These are phyloP conservation scores for Nesospiza acunhae DNA, from an alignment of 2,113 vertebrate species.

Conservation along the genomic window DNA sequence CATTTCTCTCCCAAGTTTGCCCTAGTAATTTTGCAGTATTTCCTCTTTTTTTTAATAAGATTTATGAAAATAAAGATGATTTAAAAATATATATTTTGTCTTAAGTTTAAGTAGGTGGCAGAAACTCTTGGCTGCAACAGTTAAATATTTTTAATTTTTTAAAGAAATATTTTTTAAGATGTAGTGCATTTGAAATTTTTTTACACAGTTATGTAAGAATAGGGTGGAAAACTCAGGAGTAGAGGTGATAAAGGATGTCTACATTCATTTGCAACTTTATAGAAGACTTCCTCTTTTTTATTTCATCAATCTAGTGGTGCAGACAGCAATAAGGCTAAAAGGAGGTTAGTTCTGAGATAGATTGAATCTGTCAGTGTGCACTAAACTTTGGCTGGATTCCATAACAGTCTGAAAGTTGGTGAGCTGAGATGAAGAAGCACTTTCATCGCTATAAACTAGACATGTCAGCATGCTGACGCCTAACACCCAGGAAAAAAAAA, in stretches of 20 bases:
- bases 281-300: conserved; percentile 6
- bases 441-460: conserved; percentile 1
- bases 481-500: background rate
- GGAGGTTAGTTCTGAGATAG: conserved; percentile 51
- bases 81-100: background rate
- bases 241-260: background rate
- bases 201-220: background rate
- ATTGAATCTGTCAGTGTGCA: conserved; percentile 43
- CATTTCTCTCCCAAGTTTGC: background rate
- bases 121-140: background rate
- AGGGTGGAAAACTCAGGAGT: background rate
- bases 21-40: background rate
- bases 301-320: background rate
- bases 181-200: background rate
- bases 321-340: conserved; percentile 44
- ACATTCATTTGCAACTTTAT: background rate
- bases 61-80: background rate
- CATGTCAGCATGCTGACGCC: background rate
- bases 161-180: background rate
- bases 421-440: conserved; percentile 33
- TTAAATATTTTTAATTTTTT: background rate
- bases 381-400: conserved; percentile 61
- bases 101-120: background rate
- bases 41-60: background rate
- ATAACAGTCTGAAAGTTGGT: background rate